These are phyloP conservation scores for Sus cebifrons DNA, from an alignment of 2,797 vertebrate species.

Conservation along the genomic window DNA sequence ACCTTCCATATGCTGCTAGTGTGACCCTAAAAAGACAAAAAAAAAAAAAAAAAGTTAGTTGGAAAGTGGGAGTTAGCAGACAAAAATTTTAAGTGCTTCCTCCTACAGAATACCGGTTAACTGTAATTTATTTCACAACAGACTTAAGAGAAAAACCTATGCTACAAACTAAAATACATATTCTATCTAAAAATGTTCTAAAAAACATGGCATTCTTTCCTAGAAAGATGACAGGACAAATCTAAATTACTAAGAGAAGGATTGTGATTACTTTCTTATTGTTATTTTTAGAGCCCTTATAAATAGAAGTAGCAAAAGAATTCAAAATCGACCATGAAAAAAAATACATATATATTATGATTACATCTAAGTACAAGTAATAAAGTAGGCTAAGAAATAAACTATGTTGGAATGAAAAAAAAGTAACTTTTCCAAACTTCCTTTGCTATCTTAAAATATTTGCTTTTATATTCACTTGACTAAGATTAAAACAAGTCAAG, in stretches of 20 bases:
- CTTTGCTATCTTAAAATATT: slow-evolving; percentile 61
- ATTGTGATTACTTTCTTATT: not conserved
- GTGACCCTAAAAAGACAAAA: not conserved
- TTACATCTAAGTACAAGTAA: slow-evolving; percentile 51
- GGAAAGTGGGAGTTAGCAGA: not conserved
- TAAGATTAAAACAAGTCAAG: slow-evolving; percentile 43
- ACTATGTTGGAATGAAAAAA: slow-evolving; percentile 52
- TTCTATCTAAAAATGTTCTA: not conserved
- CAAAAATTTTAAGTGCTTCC: not conserved
- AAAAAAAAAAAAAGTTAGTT: not conserved
- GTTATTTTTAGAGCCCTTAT: slow-evolving; percentile 31
- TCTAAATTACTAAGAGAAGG: slow-evolving; percentile 4
- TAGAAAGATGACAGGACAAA: not conserved
- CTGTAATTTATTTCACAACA: slow-evolving; percentile 59
- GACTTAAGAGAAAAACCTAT: not conserved
- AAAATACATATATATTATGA: not conserved
- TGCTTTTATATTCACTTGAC: slow-evolving; percentile 42
- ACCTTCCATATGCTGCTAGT: not conserved
- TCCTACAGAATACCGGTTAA: slow-evolving; percentile 38
- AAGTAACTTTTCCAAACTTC: slow-evolving; percentile 53
- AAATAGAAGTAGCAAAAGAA: slow-evolving; percentile 12
- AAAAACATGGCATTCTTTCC: not conserved
- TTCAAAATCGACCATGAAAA: slow-evolving; percentile 21
- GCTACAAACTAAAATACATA: slow-evolving; percentile 11
- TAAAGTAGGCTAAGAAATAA: slow-evolving; percentile 21